A percentile compares a stretch with the other conserved stretches of the same genome.
Evolutionary conservation across 2,797 vertebrate species (phyloP).

Genomic region (Centroberyx gerrardi): DNA sequence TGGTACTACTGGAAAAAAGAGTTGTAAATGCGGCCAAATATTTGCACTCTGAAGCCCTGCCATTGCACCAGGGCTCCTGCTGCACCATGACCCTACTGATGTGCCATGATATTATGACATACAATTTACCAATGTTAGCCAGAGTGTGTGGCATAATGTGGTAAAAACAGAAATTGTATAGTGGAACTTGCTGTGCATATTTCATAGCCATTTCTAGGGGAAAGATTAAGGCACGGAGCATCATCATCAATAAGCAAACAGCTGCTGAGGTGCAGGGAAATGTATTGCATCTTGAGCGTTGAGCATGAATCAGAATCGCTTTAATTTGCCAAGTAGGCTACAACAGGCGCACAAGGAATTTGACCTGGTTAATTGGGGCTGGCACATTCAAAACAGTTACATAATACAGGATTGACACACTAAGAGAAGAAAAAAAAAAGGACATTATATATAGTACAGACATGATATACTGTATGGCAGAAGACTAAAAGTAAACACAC

Average conservation of each 20-base stretch:
- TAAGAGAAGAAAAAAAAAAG: constrained; percentile 20
- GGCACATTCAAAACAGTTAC: constrained; percentile 39
- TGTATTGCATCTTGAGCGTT: neutral
- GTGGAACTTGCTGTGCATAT: no score
- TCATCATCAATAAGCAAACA: neutral
- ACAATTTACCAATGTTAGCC: no score
- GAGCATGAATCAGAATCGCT: constrained; percentile 5
- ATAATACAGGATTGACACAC: constrained; percentile 61
- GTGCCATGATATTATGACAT: no score
- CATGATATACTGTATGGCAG: neutral
- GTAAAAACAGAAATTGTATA: no score
- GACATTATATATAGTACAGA: constrained; percentile 15
- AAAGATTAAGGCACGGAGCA: neutral
- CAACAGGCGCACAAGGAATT: constrained; percentile 44
- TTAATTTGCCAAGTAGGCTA: constrained; percentile 43
- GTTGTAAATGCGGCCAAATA: no score
- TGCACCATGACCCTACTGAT: no score
- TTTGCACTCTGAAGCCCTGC: no score
- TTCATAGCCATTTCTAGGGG: neutral
- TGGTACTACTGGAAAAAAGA: no score
- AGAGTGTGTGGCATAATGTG: no score
- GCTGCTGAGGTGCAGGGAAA: neutral
- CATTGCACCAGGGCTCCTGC: no score
- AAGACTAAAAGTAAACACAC: neutral
- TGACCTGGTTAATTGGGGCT: constrained; percentile 62